Percentiles rank a stretch among this genome's conserved stretches.
phyloP scores from a whole-genome alignment of 2,113 vertebrate species.

The Rhagologus leucostigma region DNA sequence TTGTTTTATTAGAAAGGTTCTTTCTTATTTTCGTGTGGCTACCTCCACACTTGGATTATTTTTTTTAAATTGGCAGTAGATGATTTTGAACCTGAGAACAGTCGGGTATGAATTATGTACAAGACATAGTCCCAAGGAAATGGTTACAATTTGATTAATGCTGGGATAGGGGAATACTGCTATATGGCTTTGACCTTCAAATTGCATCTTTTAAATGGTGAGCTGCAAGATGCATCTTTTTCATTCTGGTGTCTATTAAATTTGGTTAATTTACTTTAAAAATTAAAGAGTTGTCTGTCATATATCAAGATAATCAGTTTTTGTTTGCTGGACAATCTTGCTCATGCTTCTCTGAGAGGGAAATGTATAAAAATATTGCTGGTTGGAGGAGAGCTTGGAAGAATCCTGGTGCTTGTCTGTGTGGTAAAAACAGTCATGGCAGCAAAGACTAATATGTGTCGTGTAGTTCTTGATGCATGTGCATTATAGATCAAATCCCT shows the following conservation, averaged over 20 bases:
- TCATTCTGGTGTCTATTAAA: background rate
- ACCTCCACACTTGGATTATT: background rate
- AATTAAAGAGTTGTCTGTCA: background rate
- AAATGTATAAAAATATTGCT: background rate
- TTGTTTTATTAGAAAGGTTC: background rate
- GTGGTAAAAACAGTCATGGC: background rate
- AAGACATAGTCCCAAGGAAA: slow-evolving; percentile 14
- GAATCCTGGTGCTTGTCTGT: background rate
- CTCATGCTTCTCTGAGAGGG: background rate
- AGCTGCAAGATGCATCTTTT: background rate
- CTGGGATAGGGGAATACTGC: background rate
- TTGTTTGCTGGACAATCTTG: background rate
- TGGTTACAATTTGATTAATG: slow-evolving; percentile 38
- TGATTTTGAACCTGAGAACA: background rate
- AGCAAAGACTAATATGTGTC: background rate
- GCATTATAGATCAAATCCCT: background rate
- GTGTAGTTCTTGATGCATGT: background rate
- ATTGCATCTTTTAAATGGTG: background rate
- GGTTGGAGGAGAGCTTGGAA: background rate
- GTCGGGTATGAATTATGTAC: slow-evolving; percentile 24
- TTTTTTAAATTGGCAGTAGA: background rate
- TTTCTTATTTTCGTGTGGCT: background rate
- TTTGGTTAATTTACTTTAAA: slow-evolving; percentile 32
- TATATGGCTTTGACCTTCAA: slow-evolving; percentile 40
- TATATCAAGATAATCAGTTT: background rate